Base-by-base conservation (phyloP, 2,113 vertebrate genomes). In the Stictonetta naevosa region DNA sequence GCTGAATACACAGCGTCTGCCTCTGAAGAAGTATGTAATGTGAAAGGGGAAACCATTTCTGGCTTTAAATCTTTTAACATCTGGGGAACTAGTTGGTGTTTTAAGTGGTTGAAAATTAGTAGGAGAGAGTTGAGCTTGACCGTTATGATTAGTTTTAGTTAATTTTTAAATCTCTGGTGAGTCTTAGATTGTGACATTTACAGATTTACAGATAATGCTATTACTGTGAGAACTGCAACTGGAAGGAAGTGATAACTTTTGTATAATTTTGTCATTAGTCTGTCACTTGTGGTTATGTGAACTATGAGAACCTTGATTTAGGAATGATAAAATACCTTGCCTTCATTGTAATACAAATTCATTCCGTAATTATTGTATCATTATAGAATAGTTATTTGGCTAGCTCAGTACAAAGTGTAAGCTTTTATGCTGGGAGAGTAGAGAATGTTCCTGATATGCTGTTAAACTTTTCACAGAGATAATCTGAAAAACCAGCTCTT, bases 11-110 rank as follows among this genome's bases (percentile, higher is more conserved):
- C 98, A 6, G 96, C 97, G 52, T 97, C 98, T 62, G 92, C 98
- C 85, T 98, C 96, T 86, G 99, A 99, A 89, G 99, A 99, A 98
- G 99, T 99, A 96, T 82, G 98, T 97, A 58, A 50, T 92, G 59
- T 80, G 48, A 90, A 94, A 87, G 52, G 40, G 63, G 34, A 84
- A 89, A 40, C 23, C 4, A 50, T 68, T 88, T 64, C 31, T 85
- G 50, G 3, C 74, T 92, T 75, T 50, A 73, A 92, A 58, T 52
- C 36, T 15, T 88, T 80, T 50, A 71, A 46, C 12, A 11, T 76
- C 34, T 75, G 64, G 34, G 25, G 48, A 78, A 3, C 33, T 69
- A 42, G 60, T 1, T 55, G 33, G 33, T 82, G 40, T 59, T 92
- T 48, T 40, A 34, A 11, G 48, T 59, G 38, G 19, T 50, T 92